Percentiles rank a stretch among this genome's conserved stretches.
phyloP scores from a whole-genome alignment of 2,888 invertebrate species.

The Pinctada fucata region DNA sequence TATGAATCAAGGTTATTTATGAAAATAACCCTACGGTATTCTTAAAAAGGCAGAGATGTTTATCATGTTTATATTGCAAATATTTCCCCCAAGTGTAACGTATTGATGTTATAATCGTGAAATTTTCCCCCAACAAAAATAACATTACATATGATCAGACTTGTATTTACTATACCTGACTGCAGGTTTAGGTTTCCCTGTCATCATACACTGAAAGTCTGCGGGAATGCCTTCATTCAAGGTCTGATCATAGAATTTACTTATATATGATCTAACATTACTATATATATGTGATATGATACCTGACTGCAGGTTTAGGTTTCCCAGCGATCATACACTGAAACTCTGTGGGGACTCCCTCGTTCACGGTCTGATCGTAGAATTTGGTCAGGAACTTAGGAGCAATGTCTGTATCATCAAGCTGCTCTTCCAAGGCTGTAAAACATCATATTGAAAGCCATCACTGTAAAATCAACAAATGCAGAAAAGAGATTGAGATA shows the following conservation, averaged over 20 bases:
- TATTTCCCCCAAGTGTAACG: no score
- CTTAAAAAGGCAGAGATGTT: no score
- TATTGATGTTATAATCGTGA: no score
- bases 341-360: slow-evolving; percentile 68
- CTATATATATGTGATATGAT: no score
- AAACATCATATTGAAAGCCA: not conserved
- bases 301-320: slow-evolving; percentile 71
- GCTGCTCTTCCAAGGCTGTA: slow-evolving; percentile 59
- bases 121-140: no score
- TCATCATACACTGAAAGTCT: slow-evolving; percentile 71
- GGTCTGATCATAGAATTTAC: slow-evolving; percentile 68
- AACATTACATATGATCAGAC: no score
- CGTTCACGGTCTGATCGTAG: slow-evolving; percentile 67
- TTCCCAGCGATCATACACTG: slow-evolving; percentile 70
- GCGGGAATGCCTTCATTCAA: slow-evolving; percentile 65
- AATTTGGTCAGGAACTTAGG: slow-evolving; percentile 71
- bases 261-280: no score
- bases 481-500: no score
- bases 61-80: no score
- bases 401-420: slow-evolving; percentile 64
- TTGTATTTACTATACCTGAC: slow-evolving; percentile 55
- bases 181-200: slow-evolving; percentile 69
- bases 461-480: not conserved
- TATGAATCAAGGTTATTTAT: no score
- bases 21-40: no score